A percentile compares a stretch with the other conserved stretches of the same genome.
Evolutionary conservation across 2,888 invertebrate genomes (phyloP).

Genomic region (Pelosia muscerda): DNA sequence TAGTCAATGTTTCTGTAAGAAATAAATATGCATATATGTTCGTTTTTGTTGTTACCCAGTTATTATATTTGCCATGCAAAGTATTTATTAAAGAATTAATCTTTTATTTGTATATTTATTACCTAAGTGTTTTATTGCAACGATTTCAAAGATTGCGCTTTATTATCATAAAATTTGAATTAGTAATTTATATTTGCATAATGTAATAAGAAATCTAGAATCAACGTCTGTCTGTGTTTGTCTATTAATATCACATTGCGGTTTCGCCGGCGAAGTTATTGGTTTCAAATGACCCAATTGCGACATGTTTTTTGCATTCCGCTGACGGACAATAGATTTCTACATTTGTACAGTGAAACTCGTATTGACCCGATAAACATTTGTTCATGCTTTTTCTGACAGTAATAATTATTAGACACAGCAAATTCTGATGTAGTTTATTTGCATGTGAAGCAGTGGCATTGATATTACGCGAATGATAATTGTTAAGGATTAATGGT

Average conservation of each 20-base stretch:
- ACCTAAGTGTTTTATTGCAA: constrained; percentile 15
- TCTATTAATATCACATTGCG: constrained; percentile 75
- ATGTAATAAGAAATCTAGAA: constrained; percentile 46
- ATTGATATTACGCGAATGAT: not conserved
- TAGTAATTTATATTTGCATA: constrained; percentile 26
- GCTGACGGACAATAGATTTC: constrained; percentile 75
- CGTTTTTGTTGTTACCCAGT: not conserved
- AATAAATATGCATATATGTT: not conserved
- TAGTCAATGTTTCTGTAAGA: not conserved
- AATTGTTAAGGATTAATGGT: not conserved
- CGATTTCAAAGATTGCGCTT: constrained; percentile 1
- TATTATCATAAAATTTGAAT: constrained; percentile 32
- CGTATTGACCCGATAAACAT: constrained; percentile 52
- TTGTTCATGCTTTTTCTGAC: constrained; percentile 39
- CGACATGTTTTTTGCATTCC: constrained; percentile 78
- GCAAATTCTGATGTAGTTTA: constrained; percentile 18
- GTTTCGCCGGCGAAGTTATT: constrained; percentile 75
- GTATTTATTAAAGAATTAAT: not conserved
- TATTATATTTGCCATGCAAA: constrained; percentile 4
- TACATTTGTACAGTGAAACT: constrained; percentile 63
- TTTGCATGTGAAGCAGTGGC: constrained; percentile 11
- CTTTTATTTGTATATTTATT: not conserved
- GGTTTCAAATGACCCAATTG: constrained; percentile 81
- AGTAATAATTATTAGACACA: constrained; percentile 22
- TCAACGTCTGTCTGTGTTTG: constrained; percentile 55